These are phyloP conservation scores for Cylas formicarius DNA, from an alignment of 1,140 invertebrate genomes.

Conservation along the genomic window DNA sequence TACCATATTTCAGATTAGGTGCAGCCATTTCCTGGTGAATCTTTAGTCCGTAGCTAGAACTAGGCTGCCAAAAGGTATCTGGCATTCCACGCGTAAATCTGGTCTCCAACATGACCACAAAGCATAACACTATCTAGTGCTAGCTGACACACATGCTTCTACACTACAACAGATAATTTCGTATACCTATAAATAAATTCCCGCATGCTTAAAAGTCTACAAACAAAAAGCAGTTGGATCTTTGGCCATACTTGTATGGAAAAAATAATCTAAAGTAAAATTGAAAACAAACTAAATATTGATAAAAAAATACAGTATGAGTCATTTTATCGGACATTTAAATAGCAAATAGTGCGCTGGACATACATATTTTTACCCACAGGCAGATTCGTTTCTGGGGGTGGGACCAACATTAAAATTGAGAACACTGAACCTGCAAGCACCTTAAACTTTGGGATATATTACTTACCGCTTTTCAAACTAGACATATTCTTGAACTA, in stretches of 20 bases:
- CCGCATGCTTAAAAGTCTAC: slow-evolving; percentile 9
- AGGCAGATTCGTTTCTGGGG: slow-evolving; percentile 25
- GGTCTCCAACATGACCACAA: slow-evolving; percentile 47
- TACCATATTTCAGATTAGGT: slow-evolving; percentile 42
- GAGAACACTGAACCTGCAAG: slow-evolving; percentile 2
- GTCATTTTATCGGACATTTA: neutral
- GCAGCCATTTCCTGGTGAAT: slow-evolving; percentile 45
- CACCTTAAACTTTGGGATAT: slow-evolving; percentile 2
- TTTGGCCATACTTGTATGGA: slow-evolving; percentile 7
- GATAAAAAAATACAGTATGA: neutral
- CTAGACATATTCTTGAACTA: slow-evolving; percentile 53
- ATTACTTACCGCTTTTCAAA: slow-evolving; percentile 55
- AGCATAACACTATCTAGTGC: slow-evolving; percentile 36
- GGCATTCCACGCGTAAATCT: slow-evolving; percentile 42
- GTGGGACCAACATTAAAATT: slow-evolving; percentile 32
- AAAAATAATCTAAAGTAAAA: neutral
- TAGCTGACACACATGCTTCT: slow-evolving; percentile 42
- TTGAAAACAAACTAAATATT: slow-evolving; percentile 1
- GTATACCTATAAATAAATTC: slow-evolving; percentile 4
- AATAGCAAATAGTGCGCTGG: neutral
- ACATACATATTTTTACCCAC: slow-evolving; percentile 16
- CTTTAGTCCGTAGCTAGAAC: slow-evolving; percentile 40
- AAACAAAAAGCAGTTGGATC: slow-evolving; percentile 2
- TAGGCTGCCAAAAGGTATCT: slow-evolving; percentile 44
- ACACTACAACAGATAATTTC: slow-evolving; percentile 35